Percentiles rank a stretch among this genome's conserved stretches.
Conservation (phyloP, 2,888 invertebrate species). For the Erannis defoliaria region DNA sequence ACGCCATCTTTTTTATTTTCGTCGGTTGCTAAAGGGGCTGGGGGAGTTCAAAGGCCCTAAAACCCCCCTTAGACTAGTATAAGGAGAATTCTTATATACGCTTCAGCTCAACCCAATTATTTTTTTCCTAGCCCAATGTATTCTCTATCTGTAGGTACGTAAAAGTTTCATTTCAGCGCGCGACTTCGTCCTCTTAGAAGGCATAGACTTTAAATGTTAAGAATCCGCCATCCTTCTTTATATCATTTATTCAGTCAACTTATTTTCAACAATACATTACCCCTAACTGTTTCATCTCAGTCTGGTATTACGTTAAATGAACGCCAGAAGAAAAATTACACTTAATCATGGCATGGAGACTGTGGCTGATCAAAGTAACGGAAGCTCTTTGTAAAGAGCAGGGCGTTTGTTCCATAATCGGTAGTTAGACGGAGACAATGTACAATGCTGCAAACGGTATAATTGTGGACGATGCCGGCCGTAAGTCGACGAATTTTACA, state of each 20-base stretch:
- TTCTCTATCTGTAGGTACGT: too few species aligned
- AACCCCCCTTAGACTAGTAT: too few species aligned
- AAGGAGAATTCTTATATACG: too few species aligned
- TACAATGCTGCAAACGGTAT: conserved; percentile 18
- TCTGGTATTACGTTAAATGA: conserved; percentile 31
- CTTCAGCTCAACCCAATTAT: too few species aligned
- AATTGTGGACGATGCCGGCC: conserved; percentile 23
- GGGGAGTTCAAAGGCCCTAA: too few species aligned
- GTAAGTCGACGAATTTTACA: conserved; percentile 9
- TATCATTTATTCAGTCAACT: not conserved
- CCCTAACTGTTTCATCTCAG: conserved; percentile 10
- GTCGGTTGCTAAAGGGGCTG: too few species aligned
- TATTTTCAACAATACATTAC: conserved; percentile 13
- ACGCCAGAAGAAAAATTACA: conserved; percentile 45
- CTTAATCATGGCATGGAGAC: conserved; percentile 43
- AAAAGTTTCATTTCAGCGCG: too few species aligned
- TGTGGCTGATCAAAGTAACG: conserved; percentile 32
- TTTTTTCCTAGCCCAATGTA: too few species aligned
- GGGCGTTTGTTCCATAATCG: conserved; percentile 28
- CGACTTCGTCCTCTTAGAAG: too few species aligned
- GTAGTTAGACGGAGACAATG: conserved; percentile 17
- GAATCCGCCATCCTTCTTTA: too few species aligned
- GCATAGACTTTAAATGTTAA: too few species aligned
- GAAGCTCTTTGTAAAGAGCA: conserved; percentile 25
- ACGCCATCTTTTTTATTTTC: too few species aligned